phyloP scores from a whole-genome alignment of 2,888 invertebrate species.

The Eupithecia tripunctaria region DNA sequence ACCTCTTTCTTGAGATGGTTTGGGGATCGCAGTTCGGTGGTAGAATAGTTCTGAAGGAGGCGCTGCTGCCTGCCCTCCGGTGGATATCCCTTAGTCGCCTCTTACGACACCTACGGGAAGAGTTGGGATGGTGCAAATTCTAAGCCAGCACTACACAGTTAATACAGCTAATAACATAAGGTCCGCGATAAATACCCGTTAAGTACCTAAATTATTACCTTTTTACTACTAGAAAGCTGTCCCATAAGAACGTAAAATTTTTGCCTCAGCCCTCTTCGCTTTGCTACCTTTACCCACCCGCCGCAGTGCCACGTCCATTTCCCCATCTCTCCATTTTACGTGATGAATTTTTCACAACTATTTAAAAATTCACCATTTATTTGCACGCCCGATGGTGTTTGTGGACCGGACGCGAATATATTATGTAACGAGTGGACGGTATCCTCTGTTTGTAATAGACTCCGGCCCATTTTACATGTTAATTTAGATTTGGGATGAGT shows the following conservation, averaged over 20 bases:
- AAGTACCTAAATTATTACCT: too few relatives aligned
- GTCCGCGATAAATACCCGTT: too few relatives aligned
- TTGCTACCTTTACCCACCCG: neutral
- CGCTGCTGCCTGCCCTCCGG: too few relatives aligned
- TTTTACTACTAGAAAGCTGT: neutral
- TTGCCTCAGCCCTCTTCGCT: too few relatives aligned
- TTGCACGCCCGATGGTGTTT: constrained; percentile 24
- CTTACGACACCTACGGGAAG: too few relatives aligned
- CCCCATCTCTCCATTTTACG: neutral
- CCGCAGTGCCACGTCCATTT: neutral
- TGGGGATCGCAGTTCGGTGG: too few relatives aligned
- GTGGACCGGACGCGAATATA: constrained; percentile 26
- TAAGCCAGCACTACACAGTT: too few relatives aligned
- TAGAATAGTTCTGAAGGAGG: too few relatives aligned
- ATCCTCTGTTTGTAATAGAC: neutral
- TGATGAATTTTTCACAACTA: constrained; percentile 2
- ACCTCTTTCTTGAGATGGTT: too few relatives aligned
- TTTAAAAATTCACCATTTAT: constrained; percentile 18
- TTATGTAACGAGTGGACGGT: constrained; percentile 27
- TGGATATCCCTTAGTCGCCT: too few relatives aligned
- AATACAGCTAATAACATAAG: too few relatives aligned
- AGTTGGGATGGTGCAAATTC: too few relatives aligned
- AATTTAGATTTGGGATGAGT: constrained; percentile 1
- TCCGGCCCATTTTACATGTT: neutral
- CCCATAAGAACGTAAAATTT: neutral